These are phyloP conservation scores for Dryobota labecula DNA, from an alignment of 2,888 invertebrate genomes.

Conservation along the genomic window DNA sequence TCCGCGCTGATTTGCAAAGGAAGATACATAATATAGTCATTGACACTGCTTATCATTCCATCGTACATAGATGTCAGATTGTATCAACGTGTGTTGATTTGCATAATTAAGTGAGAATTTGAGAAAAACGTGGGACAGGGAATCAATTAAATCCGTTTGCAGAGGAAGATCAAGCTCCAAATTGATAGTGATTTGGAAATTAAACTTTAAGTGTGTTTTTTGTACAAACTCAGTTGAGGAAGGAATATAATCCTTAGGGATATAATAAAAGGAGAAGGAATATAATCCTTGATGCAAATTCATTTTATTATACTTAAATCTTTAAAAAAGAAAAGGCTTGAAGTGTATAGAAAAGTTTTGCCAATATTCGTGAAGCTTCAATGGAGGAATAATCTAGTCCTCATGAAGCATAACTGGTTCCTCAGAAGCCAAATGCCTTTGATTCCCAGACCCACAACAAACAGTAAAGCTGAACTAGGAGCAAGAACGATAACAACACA, in stretches of 20 bases:
- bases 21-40: constrained; percentile 17
- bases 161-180: too few relatives aligned
- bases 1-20: constrained; percentile 8
- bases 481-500: constrained; percentile 26
- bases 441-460: too few relatives aligned
- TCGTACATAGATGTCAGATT: constrained; percentile 13
- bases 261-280: too few relatives aligned
- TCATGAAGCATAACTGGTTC: too few relatives aligned
- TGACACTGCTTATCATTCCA: constrained; percentile 9
- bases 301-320: too few relatives aligned
- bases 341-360: too few relatives aligned
- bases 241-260: not conserved
- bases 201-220: not conserved
- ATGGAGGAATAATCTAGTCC: too few relatives aligned
- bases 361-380: too few relatives aligned
- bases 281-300: too few relatives aligned
- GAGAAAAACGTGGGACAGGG: not conserved
- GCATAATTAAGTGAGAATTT: constrained; percentile 1
- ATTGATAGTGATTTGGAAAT: not conserved
- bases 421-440: too few relatives aligned
- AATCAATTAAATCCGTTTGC: not conserved
- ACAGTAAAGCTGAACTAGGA: constrained; percentile 18
- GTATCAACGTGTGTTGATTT: not conserved
- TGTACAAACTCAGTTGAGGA: not conserved
- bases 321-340: too few relatives aligned